Evolutionary conservation across 2,113 vertebrate species (phyloP).

Genomic region (Struthidea cinerea): DNA sequence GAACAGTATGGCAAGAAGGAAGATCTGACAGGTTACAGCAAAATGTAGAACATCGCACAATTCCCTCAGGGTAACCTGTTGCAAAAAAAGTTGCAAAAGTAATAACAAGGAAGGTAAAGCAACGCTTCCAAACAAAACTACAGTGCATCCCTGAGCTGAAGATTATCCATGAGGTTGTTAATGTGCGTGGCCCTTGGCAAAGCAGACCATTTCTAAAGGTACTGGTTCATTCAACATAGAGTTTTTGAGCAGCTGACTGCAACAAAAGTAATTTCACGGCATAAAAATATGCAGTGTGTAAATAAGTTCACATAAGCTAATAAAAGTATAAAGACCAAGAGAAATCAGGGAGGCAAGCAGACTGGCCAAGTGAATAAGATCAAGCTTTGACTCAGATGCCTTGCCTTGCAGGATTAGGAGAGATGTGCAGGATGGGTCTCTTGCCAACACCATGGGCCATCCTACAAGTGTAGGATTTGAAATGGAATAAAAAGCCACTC

Average conservation of each 20-base stretch:
- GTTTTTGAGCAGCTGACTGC: neutral
- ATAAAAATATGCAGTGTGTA: neutral
- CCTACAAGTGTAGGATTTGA: neutral
- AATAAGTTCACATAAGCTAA: neutral
- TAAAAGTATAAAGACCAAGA: neutral
- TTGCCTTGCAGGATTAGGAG: neutral
- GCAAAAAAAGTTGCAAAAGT: neutral
- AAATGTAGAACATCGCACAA: neutral
- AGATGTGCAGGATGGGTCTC: fast-evolving
- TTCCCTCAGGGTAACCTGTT: neutral
- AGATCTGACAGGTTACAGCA: neutral
- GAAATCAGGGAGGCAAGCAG: neutral
- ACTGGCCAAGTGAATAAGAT: neutral
- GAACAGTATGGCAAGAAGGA: neutral
- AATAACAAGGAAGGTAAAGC: neutral
- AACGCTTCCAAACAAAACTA: neutral
- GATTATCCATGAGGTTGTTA: neutral
- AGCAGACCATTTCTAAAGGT: neutral
- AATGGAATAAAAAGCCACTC: neutral
- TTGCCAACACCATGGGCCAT: neutral
- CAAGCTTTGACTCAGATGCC: neutral
- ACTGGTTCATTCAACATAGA: fast-evolving
- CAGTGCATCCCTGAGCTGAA: neutral
- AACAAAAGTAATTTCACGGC: neutral
- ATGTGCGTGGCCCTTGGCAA: neutral